Evolutionary conservation across 2,797 vertebrate species (phyloP).

Genomic region (Artibeus jamaicensis): DNA sequence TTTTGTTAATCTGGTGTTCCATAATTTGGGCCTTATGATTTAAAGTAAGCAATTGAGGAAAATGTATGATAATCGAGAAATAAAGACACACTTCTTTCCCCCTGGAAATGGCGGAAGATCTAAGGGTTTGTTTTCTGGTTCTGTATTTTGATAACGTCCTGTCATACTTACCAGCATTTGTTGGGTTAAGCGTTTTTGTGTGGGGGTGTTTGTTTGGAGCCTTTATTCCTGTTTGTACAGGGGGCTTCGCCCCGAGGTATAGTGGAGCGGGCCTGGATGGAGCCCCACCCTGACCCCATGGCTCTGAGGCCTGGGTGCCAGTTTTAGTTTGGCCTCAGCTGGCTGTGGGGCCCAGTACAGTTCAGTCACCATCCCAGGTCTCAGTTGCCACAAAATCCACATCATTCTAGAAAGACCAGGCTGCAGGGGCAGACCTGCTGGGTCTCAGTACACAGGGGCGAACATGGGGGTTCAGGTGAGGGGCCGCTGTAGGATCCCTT

Average conservation of each 20-base stretch:
- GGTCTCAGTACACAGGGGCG: not conserved
- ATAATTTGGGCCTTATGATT: not conserved
- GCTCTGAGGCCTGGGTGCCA: not conserved
- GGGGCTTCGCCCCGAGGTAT: rapidly evolving
- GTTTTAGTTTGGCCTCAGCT: not conserved
- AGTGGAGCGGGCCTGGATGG: not conserved
- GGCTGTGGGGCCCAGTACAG: not conserved
- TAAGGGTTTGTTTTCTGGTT: not conserved
- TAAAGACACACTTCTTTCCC: not conserved
- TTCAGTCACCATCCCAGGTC: rapidly evolving
- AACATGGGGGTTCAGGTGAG: not conserved
- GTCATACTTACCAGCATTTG: not conserved
- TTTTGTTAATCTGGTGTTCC: too few relatives aligned
- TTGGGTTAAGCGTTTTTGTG: not conserved
- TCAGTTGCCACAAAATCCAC: not conserved
- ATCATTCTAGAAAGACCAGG: rapidly evolving
- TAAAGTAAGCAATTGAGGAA: not conserved
- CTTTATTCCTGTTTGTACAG: not conserved
- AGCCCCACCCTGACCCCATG: too few relatives aligned
- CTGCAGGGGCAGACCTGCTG: not conserved
- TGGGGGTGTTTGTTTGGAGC: not conserved
- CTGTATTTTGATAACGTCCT: not conserved
- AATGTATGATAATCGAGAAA: not conserved
- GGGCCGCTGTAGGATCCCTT: rapidly evolving
- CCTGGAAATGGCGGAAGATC: not conserved